These are phyloP conservation scores for Montipora capitata DNA, from an alignment of 92 coral and sea anemone species.

Conservation along the genomic window DNA sequence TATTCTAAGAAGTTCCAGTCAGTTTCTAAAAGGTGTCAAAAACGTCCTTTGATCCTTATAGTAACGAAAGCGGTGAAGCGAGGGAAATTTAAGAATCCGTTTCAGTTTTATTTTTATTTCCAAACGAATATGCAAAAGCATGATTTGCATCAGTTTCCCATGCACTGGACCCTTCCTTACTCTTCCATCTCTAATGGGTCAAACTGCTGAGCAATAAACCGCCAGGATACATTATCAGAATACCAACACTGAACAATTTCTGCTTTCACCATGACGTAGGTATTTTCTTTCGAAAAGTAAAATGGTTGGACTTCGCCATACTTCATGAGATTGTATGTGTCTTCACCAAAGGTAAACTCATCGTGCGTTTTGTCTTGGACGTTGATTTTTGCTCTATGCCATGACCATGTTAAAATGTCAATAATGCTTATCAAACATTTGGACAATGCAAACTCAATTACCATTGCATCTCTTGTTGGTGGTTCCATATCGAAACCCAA, in stretches of 20 bases:
- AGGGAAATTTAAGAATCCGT: too few species aligned
- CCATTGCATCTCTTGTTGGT: conserved; percentile 1
- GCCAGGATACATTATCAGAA: not conserved
- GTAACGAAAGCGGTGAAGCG: too few species aligned
- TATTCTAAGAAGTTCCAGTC: too few species aligned
- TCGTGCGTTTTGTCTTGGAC: conserved; percentile 26
- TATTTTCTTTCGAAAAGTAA: not conserved
- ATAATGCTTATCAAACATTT: too few species aligned
- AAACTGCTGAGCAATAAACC: conserved; percentile 40
- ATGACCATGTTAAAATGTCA: too few species aligned
- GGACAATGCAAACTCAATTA: conserved; percentile 48
- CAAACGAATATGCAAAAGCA: too few species aligned
- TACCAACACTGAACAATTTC: not conserved
- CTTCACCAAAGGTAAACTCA: conserved; percentile 12
- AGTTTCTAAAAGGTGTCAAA: too few species aligned
- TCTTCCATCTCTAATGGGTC: too few species aligned
- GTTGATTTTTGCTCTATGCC: not conserved
- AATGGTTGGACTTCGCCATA: not conserved
- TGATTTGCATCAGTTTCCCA: too few species aligned
- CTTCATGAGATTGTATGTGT: conserved; percentile 29
- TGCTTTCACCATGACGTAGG: conserved; percentile 25
- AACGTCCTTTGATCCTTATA: too few species aligned
- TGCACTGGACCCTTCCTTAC: too few species aligned
- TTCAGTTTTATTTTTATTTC: too few species aligned
- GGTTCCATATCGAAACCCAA: not conserved